These are phyloP conservation scores for Nephrotoma flavescens DNA, from an alignment of 2,888 invertebrate species.

Conservation along the genomic window DNA sequence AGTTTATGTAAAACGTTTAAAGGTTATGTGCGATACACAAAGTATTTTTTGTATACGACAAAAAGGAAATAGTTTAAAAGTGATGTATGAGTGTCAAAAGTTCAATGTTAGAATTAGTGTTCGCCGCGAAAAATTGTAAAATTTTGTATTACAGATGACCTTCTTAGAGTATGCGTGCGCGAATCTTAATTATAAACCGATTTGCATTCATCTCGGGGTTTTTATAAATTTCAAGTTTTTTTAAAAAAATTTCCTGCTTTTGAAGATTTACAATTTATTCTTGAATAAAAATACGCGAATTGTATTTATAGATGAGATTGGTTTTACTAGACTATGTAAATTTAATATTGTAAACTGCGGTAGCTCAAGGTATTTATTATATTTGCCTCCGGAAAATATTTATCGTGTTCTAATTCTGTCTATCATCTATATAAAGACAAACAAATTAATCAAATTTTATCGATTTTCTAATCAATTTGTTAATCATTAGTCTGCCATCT, in stretches of 20 bases:
- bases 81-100: not conserved
- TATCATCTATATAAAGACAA: not conserved
- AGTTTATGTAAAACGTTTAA: not conserved
- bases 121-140: not conserved
- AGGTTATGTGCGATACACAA: not conserved
- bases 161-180: not conserved
- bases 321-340: not conserved
- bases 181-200: not conserved
- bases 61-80: not conserved
- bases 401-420: not conserved
- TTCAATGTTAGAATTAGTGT: not conserved
- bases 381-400: not conserved
- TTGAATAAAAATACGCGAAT: not conserved
- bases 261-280: not conserved
- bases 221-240: not conserved
- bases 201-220: not conserved
- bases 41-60: not conserved
- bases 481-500: not conserved
- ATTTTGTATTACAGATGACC: not conserved
- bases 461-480: not conserved
- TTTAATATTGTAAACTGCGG: not conserved
- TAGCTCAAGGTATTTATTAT: not conserved
- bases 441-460: not conserved
- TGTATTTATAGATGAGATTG: not conserved
- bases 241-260: not conserved